These are phyloP conservation scores for Panurus biarmicus DNA, from an alignment of 2,113 vertebrate species.

Conservation along the genomic window DNA sequence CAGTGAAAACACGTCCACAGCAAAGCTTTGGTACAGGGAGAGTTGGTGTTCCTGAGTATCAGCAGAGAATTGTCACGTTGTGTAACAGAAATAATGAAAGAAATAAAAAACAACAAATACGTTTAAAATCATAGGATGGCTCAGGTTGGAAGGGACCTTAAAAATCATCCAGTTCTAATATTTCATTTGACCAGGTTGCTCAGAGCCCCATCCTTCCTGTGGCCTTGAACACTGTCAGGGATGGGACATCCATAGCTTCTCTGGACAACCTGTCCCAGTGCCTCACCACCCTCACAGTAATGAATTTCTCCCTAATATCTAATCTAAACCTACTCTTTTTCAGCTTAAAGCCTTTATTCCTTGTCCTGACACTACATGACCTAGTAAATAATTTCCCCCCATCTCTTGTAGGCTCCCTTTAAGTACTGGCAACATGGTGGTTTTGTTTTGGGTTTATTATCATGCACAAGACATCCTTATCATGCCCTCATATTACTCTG, in stretches of 20 bases:
- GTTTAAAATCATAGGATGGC: background rate
- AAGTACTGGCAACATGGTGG: background rate
- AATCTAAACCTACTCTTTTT: background rate
- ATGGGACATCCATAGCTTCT: background rate
- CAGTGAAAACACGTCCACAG: background rate
- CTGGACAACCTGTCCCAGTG: background rate
- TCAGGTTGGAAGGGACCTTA: background rate
- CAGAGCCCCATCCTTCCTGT: background rate
- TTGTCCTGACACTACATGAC: background rate
- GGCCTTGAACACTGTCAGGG: background rate
- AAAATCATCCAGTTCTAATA: background rate
- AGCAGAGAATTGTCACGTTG: accelerated
- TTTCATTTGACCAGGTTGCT: background rate
- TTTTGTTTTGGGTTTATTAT: background rate
- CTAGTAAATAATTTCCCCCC: background rate
- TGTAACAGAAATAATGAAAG: background rate
- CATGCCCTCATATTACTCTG: background rate
- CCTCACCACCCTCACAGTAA: background rate
- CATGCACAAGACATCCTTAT: background rate
- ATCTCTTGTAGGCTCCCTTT: background rate
- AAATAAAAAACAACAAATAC: background rate
- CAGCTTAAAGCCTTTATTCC: background rate
- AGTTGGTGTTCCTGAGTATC: background rate
- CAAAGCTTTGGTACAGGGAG: background rate
- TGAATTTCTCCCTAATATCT: background rate